A percentile compares a stretch with the other conserved stretches of the same genome.
Conservation (phyloP, 2,797 vertebrate genomes). For the Macropus fuliginosus region DNA sequence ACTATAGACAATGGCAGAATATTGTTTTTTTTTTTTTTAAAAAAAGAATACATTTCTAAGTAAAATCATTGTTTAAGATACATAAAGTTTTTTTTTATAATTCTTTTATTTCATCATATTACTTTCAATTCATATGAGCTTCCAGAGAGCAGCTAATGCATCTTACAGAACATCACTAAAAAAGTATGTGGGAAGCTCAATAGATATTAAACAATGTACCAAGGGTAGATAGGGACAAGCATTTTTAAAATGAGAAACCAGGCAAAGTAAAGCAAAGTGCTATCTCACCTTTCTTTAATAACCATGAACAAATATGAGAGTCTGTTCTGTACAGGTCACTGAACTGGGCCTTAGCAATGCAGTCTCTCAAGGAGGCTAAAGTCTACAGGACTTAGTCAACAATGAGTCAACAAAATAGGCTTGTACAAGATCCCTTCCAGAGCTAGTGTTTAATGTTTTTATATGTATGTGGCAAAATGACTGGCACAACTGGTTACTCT, state of each 20-base stretch:
- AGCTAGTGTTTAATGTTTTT: not conserved
- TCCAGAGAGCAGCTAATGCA: not conserved
- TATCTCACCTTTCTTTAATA: not conserved
- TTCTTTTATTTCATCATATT: not conserved
- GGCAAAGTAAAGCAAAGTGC: not conserved
- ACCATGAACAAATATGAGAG: not conserved
- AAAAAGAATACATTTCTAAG: not conserved
- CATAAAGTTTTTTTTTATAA: not conserved
- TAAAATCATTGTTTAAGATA: slow-evolving; percentile 1
- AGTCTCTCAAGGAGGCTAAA: not conserved
- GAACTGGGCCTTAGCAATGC: not conserved
- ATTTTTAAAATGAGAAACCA: slow-evolving; percentile 17
- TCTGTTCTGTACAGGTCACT: not conserved
- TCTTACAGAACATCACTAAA: not conserved
- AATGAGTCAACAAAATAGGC: not conserved
- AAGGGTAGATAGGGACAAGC: not conserved
- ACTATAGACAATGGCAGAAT: not conserved
- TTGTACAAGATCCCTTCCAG: not conserved
- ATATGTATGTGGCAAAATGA: not conserved
- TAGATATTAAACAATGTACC: slow-evolving; percentile 23
- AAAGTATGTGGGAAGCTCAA: not conserved
- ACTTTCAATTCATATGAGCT: slow-evolving; percentile 20
- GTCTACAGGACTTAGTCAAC: not conserved
- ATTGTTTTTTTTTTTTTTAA: not conserved
- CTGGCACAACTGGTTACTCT: not conserved